A percentile compares a stretch with the other conserved stretches of the same genome.
Conservation (phyloP, 2,113 vertebrate species). For the Cyprinus carpio region DNA sequence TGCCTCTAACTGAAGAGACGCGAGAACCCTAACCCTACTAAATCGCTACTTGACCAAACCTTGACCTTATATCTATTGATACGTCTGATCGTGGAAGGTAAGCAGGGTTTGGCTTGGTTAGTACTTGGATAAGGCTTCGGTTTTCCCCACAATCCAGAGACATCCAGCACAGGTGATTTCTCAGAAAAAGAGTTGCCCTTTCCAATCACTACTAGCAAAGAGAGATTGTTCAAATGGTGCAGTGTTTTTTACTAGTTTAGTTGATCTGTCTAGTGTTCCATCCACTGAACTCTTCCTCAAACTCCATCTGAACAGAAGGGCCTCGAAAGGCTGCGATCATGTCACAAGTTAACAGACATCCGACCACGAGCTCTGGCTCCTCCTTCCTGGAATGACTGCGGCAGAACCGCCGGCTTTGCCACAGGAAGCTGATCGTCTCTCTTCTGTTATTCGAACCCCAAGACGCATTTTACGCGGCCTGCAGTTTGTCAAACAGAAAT, state of each 20-base stretch:
- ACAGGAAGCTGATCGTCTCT: neutral
- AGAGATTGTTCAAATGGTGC: neutral
- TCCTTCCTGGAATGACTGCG: neutral
- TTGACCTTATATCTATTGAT: neutral
- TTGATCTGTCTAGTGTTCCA: too few relatives aligned
- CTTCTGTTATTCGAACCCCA: conserved; percentile 5
- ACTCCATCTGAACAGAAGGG: neutral
- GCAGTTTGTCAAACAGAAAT: conserved; percentile 22
- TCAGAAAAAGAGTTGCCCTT: neutral
- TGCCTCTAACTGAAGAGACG: neutral
- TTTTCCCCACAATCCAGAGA: neutral
- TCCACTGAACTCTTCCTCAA: neutral
- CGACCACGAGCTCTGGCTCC: neutral
- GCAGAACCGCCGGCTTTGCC: neutral
- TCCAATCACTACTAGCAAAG: neutral
- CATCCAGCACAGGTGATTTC: too few relatives aligned
- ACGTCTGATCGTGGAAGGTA: neutral
- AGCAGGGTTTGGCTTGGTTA: neutral
- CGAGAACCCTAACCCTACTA: neutral
- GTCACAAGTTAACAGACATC: neutral
- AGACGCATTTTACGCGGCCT: conserved; percentile 30
- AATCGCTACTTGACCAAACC: neutral
- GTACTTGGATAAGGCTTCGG: neutral
- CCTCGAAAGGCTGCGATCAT: neutral
- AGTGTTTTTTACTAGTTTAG: neutral